Evolutionary conservation across 2,888 invertebrate species (phyloP).

Genomic region (Oithona nana): DNA sequence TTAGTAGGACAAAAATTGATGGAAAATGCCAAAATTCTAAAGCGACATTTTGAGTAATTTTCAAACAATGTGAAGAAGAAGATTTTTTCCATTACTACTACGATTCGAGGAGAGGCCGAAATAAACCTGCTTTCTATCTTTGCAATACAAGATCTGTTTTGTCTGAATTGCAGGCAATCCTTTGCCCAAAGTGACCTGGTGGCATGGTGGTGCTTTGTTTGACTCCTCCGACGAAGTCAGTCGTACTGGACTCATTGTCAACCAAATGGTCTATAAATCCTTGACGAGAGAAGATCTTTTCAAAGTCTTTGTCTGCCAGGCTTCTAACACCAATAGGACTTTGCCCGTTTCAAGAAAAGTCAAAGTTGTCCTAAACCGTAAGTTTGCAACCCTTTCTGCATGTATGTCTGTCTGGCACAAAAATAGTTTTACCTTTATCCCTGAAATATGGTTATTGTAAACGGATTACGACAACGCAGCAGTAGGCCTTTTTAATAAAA

Average conservation of each 20-base stretch:
- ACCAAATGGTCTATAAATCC: constrained; percentile 29
- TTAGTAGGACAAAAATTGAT: too few relatives aligned
- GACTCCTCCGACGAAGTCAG: constrained; percentile 9
- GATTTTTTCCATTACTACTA: neutral
- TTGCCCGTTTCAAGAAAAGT: constrained; percentile 44
- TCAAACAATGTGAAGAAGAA: too few relatives aligned
- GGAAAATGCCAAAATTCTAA: too few relatives aligned
- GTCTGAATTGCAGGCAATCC: constrained; percentile 11
- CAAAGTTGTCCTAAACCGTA: constrained; percentile 39
- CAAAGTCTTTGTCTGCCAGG: constrained; percentile 48
- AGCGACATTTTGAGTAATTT: too few relatives aligned
- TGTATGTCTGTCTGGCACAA: too few relatives aligned
- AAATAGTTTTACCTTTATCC: too few relatives aligned
- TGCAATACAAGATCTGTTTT: neutral
- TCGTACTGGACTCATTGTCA: constrained; percentile 24
- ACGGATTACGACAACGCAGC: too few relatives aligned
- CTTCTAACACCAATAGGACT: constrained; percentile 47
- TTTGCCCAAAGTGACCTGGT: constrained; percentile 9
- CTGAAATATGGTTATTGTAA: too few relatives aligned
- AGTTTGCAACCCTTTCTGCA: too few relatives aligned
- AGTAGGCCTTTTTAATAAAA: too few relatives aligned
- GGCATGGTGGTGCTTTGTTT: neutral
- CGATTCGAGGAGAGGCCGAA: too few relatives aligned
- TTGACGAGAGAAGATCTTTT: constrained; percentile 46
- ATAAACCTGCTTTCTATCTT: neutral